Conservation (phyloP, 2,797 vertebrate genomes). For the Sebastes minor region DNA sequence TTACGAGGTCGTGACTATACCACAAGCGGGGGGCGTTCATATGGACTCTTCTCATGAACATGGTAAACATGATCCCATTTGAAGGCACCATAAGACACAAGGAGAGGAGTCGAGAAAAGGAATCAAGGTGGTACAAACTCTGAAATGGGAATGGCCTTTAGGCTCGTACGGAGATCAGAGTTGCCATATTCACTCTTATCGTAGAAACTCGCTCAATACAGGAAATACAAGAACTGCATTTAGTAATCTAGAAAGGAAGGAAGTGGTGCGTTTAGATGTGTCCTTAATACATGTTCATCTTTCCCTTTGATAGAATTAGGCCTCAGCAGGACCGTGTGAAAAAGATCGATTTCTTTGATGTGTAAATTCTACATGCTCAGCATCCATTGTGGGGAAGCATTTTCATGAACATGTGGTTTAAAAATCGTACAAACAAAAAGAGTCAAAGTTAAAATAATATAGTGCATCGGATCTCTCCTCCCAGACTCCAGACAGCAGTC, state of each 20-base stretch:
- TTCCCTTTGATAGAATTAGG: constrained; percentile 21
- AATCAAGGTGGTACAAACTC: too few relatives aligned
- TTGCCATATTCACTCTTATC: background rate
- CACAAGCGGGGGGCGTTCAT: too few relatives aligned
- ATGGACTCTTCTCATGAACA: too few relatives aligned
- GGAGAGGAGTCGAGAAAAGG: too few relatives aligned
- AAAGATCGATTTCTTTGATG: constrained; percentile 20
- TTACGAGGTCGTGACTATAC: too few relatives aligned
- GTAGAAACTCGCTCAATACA: background rate
- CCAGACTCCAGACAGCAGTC: constrained; percentile 25
- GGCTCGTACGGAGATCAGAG: constrained; percentile 2
- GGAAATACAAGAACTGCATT: background rate
- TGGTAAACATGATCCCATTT: too few relatives aligned
- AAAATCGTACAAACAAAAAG: background rate
- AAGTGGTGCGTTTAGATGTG: background rate
- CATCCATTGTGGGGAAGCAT: background rate
- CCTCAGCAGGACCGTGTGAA: background rate
- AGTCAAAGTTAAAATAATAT: background rate
- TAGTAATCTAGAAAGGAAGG: background rate
- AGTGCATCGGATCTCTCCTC: constrained; percentile 25
- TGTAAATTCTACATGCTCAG: constrained; percentile 23
- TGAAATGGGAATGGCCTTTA: background rate
- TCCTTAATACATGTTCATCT: constrained; percentile 8
- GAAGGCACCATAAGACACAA: too few relatives aligned
- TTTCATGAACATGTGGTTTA: constrained; percentile 17